Conservation (phyloP, 2,797 vertebrate genomes). For the Sylvia borin region DNA sequence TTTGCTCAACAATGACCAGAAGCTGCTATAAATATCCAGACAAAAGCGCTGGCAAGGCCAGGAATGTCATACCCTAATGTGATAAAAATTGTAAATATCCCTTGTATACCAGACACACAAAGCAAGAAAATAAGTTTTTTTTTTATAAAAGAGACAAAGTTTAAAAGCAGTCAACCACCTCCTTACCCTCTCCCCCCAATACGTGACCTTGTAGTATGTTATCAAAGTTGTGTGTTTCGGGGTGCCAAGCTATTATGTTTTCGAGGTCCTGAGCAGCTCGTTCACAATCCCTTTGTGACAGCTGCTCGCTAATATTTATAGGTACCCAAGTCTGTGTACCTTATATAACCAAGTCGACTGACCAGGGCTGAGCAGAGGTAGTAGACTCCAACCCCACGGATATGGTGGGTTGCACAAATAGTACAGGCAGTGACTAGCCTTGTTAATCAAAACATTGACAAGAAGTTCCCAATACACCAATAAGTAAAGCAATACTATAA, state of each 20-base stretch:
- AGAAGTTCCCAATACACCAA: not conserved
- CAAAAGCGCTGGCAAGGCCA: constrained; percentile 69
- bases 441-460: not conserved
- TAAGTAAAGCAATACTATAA: not conserved
- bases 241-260: constrained; percentile 7
- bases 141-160: not conserved
- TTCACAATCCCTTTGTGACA: constrained; percentile 27
- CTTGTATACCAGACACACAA: not conserved
- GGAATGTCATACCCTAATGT: constrained; percentile 69
- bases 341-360: not conserved
- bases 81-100: constrained; percentile 41
- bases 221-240: constrained; percentile 1
- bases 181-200: not conserved
- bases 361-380: not conserved
- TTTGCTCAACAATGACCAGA: constrained; percentile 78
- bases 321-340: not conserved
- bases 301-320: constrained; percentile 38
- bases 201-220: not conserved
- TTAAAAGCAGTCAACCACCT: not conserved
- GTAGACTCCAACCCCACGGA: not conserved
- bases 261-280: not conserved
- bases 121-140: not conserved
- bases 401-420: not conserved
- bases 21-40: constrained; percentile 73
- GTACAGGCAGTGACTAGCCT: not conserved